Percentiles rank a stretch among this genome's conserved stretches.
Conservation (phyloP, 2,113 vertebrate species). For the Odocoileus virginianus region DNA sequence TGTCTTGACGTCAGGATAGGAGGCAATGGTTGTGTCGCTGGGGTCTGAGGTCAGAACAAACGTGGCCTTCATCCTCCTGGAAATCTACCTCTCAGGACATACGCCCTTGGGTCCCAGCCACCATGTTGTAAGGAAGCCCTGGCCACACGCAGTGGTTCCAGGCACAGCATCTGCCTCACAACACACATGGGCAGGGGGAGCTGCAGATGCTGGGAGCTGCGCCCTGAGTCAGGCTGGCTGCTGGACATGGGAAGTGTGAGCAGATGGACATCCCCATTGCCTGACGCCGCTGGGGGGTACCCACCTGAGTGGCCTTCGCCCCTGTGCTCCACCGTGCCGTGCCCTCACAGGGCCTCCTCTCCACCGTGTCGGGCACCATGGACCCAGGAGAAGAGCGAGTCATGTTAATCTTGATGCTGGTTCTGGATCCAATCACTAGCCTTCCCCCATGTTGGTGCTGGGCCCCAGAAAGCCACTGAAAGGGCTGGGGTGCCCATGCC, state of each 20-base stretch:
- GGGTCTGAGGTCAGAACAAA: background rate
- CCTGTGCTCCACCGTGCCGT: accelerated
- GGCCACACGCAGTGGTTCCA: background rate
- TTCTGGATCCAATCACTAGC: background rate
- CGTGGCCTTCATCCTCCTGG: background rate
- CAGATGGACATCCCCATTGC: background rate
- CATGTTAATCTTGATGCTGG: background rate
- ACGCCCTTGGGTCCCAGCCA: background rate
- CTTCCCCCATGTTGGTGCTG: background rate
- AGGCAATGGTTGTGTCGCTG: background rate
- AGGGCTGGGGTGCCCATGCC: background rate
- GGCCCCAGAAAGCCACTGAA: background rate
- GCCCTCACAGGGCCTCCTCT: background rate
- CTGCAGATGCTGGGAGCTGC: accelerated
- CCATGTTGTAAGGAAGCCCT: background rate
- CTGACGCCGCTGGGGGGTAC: accelerated
- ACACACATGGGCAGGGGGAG: accelerated
- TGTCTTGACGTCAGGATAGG: background rate
- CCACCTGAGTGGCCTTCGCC: background rate
- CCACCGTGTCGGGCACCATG: background rate
- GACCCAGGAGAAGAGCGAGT: background rate
- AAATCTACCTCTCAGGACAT: background rate
- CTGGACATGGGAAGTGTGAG: background rate
- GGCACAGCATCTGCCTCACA: background rate
- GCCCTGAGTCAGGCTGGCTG: background rate